Percentiles rank a stretch among this genome's conserved stretches.
phyloP scores from a whole-genome alignment of 2,797 vertebrate species.

The Anisognathus igniventris region DNA sequence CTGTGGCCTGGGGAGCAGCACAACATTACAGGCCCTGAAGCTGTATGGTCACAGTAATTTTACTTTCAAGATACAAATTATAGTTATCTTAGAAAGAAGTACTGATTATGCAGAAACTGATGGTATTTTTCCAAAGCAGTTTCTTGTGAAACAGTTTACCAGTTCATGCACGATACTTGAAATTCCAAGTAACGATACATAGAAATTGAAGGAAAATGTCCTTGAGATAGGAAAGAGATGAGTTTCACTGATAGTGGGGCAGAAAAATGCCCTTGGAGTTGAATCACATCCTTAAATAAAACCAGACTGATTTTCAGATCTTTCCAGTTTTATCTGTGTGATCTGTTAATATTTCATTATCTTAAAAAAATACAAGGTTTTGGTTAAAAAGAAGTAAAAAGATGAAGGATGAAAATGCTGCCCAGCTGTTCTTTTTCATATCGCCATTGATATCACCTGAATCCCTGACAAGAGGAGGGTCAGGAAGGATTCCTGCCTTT shows the following conservation, averaged over 20 bases:
- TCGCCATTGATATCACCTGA: not conserved
- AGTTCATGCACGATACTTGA: not conserved
- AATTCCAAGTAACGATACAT: not conserved
- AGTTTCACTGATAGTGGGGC: not conserved
- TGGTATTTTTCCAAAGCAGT: not conserved
- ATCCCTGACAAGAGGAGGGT: not conserved
- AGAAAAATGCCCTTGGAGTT: not conserved
- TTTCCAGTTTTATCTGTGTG: not conserved
- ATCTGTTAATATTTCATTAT: not conserved
- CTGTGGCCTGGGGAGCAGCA: not conserved
- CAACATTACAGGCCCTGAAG: not conserved
- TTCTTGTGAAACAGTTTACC: not conserved
- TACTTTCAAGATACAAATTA: not conserved
- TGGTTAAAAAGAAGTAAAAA: not conserved
- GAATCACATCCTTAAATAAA: not conserved
- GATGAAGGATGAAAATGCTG: not conserved
- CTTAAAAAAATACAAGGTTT: not conserved
- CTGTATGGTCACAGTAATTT: not conserved
- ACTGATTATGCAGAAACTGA: not conserved
- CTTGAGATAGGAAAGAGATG: not conserved
- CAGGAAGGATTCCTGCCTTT: not conserved
- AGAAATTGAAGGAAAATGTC: not conserved
- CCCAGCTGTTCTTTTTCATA: not conserved
- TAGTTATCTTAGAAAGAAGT: not conserved
- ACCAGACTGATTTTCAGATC: not conserved